phyloP scores from a whole-genome alignment of 2,888 invertebrate genomes.

The Miltochrista miniata region DNA sequence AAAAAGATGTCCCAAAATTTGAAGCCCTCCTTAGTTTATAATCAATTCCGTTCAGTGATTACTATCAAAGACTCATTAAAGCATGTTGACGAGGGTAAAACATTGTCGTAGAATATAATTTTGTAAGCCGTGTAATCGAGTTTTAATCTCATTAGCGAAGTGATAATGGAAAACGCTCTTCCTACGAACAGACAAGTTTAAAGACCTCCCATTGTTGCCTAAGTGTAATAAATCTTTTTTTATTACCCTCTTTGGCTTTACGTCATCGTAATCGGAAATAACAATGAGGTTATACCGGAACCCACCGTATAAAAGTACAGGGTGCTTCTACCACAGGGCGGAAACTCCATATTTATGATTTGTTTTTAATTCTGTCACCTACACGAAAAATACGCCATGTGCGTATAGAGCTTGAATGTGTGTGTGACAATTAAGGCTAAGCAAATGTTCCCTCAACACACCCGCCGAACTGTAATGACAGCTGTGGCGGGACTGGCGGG shows the following conservation, averaged over 20 bases:
- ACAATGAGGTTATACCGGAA: too few species aligned
- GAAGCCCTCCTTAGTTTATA: conserved; percentile 13
- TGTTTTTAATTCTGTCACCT: too few species aligned
- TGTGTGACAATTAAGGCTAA: too few species aligned
- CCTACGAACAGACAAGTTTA: conserved; percentile 36
- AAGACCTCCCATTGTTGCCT: conserved; percentile 24
- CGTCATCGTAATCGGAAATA: not conserved
- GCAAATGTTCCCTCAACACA: too few species aligned
- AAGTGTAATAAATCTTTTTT: conserved; percentile 18
- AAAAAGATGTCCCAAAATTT: not conserved
- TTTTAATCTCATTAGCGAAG: conserved; percentile 56
- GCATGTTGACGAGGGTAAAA: conserved; percentile 42
- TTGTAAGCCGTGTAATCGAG: conserved; percentile 52
- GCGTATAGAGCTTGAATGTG: too few species aligned
- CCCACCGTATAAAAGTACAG: too few species aligned
- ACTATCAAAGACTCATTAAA: conserved; percentile 29
- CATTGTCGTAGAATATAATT: conserved; percentile 44
- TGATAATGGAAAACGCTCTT: conserved; percentile 48
- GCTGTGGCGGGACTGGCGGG: too few species aligned
- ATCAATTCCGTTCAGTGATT: conserved; percentile 20
- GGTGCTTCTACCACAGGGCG: too few species aligned
- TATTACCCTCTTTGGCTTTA: conserved; percentile 11
- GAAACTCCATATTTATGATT: too few species aligned
- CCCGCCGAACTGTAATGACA: too few species aligned
- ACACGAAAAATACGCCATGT: too few species aligned